These are phyloP conservation scores for Typhlichthys eigenmanni DNA, from an alignment of 2,797 vertebrate genomes.

Conservation along the genomic window DNA sequence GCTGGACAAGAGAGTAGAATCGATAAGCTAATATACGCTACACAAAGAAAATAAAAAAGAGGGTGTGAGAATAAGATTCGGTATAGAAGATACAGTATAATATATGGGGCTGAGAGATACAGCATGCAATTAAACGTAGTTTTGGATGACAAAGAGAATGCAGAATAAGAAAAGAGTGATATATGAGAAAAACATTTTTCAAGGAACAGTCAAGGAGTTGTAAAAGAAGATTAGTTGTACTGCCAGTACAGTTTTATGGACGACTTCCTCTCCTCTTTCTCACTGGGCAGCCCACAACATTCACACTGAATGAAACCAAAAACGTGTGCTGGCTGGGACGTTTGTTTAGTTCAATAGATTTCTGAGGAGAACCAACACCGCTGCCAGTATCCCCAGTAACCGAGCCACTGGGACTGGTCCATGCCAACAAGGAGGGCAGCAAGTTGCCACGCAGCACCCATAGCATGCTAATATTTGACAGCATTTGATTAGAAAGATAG, in stretches of 20 bases:
- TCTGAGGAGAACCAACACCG: slow-evolving; percentile 58
- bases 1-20: too few relatives aligned
- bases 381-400: slow-evolving; percentile 75
- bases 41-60: slow-evolving; percentile 13
- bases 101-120: neutral
- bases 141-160: slow-evolving; percentile 11
- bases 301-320: slow-evolving; percentile 63
- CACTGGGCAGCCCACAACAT: slow-evolving; percentile 55
- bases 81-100: slow-evolving; percentile 2
- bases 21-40: too few relatives aligned
- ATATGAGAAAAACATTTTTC: slow-evolving; percentile 24
- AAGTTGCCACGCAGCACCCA: slow-evolving; percentile 33
- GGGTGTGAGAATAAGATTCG: slow-evolving; percentile 12
- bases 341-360: slow-evolving; percentile 62
- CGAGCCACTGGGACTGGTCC: slow-evolving; percentile 39
- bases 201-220: slow-evolving; percentile 53
- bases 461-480: slow-evolving; percentile 59
- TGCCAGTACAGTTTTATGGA: slow-evolving; percentile 69
- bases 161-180: slow-evolving; percentile 34
- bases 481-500: neutral
- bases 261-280: slow-evolving; percentile 75
- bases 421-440: slow-evolving; percentile 50
- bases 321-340: slow-evolving; percentile 53
- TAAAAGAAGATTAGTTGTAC: slow-evolving; percentile 63
- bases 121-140: too few relatives aligned